Evolutionary conservation across 2,113 vertebrate species (phyloP), one percentile per base, ranked within the genome.

Genomic region (Condylura cristata): DNA sequence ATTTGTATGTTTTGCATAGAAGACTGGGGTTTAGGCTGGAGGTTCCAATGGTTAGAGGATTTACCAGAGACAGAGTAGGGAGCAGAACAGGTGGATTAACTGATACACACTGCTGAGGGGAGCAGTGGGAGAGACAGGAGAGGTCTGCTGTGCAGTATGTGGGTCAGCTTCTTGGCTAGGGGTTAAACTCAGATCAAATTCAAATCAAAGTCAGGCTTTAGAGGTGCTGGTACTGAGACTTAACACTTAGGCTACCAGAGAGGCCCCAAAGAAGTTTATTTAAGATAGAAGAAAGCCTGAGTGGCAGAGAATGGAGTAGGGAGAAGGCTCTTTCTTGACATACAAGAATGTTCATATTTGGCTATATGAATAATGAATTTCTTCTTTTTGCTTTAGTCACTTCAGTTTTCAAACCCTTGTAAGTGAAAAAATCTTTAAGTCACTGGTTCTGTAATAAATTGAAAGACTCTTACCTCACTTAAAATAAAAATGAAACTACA

Each of bases 391-490:
- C 4, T 91, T 92, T 28, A 41, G 41, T 60, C 46, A 56, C 20
- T 58, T 61, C 30, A 53, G 26, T 65, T 56, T 71, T 92, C n/a
- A 92, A 93, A 76, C 32, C 34, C 32, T 90, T 34, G 28, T 7
- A 71, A 92, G 11, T 87, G 18, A 65, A 71, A 91, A 86, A 26
- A 41, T 7, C 46, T 84, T 51, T 84, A 95, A 74, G 66, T 32
- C 30, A 88, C 1, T 44, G 26, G 6, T 24, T 81, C 22, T 86
- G 66, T 34, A 82, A 32, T 56, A 83, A 56, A 68, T 85, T 11
- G 76, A 92, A 78, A 94, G 37, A 65, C 92, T 37, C 22, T 76
- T 80, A 24, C 46, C 8, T 84, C 41, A 85, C 30, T 90, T 72
- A 80, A 51, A 71, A 87, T 44, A 58, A 14, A 91, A 70, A 84